Evolutionary conservation across 2,113 vertebrate species (phyloP), one percentile per base, ranked within the genome.

Genomic region (Drymodes brunneopygia): DNA sequence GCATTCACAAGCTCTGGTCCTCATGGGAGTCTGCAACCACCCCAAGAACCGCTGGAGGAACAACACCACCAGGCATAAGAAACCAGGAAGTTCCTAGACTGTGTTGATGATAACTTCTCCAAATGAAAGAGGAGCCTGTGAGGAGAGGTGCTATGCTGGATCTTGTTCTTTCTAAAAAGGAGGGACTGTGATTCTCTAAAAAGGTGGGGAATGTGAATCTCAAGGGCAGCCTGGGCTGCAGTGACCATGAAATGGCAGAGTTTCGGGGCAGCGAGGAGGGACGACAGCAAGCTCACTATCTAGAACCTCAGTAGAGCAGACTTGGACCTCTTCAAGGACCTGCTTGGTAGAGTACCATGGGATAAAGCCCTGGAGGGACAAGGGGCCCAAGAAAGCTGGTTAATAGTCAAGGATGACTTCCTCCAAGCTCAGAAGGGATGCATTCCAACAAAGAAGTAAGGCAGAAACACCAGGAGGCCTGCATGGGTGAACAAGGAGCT

Each of bases 1-100:
- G 36, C 27, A 36, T 86, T 86, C 33, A 69, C 25, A 36, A 58
- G 44, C 51, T 25, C 53, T 58, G 36, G 17, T 67, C 53, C 14
- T 77, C 53, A 15, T 44, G 53, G 9, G 22, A 7, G 27, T 36
- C 33, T 60, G 21, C 44, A 67, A 66, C 21, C 44, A 35, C 36
- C 9, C 9, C 36, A 44, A 7, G 18, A 77, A 15, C 45, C 51
- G 38, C 62, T 77, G 38, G 36, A 69, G 36, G 33, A 77, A 6
- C 44, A 58, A 2, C 18, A 33, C 9, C 36, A 31, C 14, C 0
- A 0, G 22, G 18, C 6, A 27, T 27, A 51, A 50, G 15, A 6
- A 86, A 23, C 18, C 8, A 15, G 45, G 7, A 60, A 10, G 4
- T 45, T 86, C 62, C 27, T 77, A 33, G 33, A 36, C 27, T 33